Percentiles rank a stretch among this genome's conserved stretches.
These are phyloP conservation scores for Charadrius vociferus DNA, from an alignment of 2,113 vertebrate genomes.

Conservation along the genomic window DNA sequence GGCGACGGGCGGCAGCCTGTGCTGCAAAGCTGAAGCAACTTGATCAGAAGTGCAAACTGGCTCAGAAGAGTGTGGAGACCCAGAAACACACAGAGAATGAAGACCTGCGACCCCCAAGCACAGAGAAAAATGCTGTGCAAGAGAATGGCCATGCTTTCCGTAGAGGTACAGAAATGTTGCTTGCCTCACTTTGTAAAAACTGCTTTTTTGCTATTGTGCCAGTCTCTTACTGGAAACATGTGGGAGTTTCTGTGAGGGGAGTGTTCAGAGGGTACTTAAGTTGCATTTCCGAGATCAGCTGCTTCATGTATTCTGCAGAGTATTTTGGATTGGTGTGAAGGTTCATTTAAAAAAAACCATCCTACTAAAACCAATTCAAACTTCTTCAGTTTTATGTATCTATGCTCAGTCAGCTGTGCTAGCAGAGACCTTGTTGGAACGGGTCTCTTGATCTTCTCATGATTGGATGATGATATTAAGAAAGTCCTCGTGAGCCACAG, in stretches of 20 bases:
- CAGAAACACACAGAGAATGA: slow-evolving; percentile 77
- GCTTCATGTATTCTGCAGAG: not conserved
- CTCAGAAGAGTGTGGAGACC: slow-evolving; percentile 76
- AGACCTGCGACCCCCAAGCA: slow-evolving; percentile 73
- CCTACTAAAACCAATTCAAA: not conserved
- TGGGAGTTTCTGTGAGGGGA: not conserved
- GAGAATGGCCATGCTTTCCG: slow-evolving; percentile 79
- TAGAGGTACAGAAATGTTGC: slow-evolving; percentile 78
- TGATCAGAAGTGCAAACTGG: slow-evolving; percentile 91
- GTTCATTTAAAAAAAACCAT: not conserved
- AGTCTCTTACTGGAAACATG: not conserved
- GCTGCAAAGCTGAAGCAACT: slow-evolving; percentile 96
- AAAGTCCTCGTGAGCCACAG: not conserved
- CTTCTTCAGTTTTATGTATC: not conserved
- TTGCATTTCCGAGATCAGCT: not conserved
- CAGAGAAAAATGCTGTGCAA: slow-evolving; percentile 73
- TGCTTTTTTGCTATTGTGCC: not conserved
- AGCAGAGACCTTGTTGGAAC: not conserved
- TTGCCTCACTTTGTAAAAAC: not conserved
- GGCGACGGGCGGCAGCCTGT: slow-evolving; percentile 90
- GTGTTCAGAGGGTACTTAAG: not conserved
- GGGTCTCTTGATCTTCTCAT: not conserved
- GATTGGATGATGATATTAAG: not conserved
- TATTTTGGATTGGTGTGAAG: not conserved
- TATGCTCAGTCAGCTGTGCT: not conserved